Percentiles rank a stretch among this genome's conserved stretches.
These are phyloP conservation scores for Odontocerum albicorne DNA, from an alignment of 2,888 invertebrate genomes.

Conservation along the genomic window DNA sequence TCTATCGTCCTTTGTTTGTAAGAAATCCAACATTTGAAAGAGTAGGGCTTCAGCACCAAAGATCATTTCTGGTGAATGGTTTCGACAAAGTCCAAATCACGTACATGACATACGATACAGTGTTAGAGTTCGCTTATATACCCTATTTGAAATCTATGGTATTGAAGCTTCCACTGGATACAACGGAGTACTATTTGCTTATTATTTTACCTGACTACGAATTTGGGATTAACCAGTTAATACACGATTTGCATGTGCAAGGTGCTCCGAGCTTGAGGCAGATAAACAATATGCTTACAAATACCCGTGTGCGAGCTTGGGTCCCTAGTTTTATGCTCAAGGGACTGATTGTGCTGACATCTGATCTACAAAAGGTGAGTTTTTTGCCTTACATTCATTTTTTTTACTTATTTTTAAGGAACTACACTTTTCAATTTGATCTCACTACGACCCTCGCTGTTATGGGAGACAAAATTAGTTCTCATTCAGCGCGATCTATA, in stretches of 20 bases:
- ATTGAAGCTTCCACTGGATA: constrained; percentile 77
- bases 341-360: constrained; percentile 78
- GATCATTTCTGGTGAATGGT: constrained; percentile 52
- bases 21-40: constrained; percentile 25
- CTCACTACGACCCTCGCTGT: too few relatives aligned
- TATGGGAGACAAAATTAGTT: too few relatives aligned
- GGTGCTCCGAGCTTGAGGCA: constrained; percentile 63
- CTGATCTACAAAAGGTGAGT: constrained; percentile 76
- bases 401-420: too few relatives aligned
- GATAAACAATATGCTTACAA: constrained; percentile 67
- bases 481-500: too few relatives aligned
- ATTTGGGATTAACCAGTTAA: constrained; percentile 62
- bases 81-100: constrained; percentile 58
- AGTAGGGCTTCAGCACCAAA: constrained; percentile 36
- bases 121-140: constrained; percentile 74
- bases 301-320: constrained; percentile 72
- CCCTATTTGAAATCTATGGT: constrained; percentile 71
- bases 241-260: constrained; percentile 63
- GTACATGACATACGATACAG: constrained; percentile 76
- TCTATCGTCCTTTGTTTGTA: constrained; percentile 18
- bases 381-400: too few relatives aligned
- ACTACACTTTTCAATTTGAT: too few relatives aligned
- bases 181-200: constrained; percentile 75
- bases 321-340: constrained; percentile 81
- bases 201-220: constrained; percentile 69